phyloP scores from a whole-genome alignment of 1,140 invertebrate genomes.

The Bombus sylvicola region DNA sequence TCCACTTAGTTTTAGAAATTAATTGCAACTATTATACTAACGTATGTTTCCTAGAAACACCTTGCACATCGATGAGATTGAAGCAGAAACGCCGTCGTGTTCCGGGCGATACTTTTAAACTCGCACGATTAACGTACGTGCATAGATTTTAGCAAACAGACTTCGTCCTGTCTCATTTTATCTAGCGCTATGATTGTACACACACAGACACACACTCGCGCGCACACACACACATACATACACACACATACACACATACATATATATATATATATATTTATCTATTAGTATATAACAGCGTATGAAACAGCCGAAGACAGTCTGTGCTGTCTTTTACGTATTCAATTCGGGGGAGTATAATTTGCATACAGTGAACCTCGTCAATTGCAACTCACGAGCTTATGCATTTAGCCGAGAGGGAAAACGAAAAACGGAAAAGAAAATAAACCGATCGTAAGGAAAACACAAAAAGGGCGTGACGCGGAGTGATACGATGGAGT shows the following conservation, averaged over 20 bases:
- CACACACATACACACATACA: neutral
- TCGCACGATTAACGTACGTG: constrained; percentile 51
- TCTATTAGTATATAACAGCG: constrained; percentile 35
- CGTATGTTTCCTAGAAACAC: constrained; percentile 66
- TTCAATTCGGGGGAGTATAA: constrained; percentile 78
- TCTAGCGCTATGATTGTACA: constrained; percentile 37
- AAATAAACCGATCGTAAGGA: neutral
- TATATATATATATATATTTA: constrained; percentile 42
- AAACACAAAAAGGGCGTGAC: neutral
- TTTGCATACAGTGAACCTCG: constrained; percentile 70
- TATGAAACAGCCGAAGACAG: constrained; percentile 29
- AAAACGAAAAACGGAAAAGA: constrained; percentile 2
- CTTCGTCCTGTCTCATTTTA: constrained; percentile 48
- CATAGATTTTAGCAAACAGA: constrained; percentile 54
- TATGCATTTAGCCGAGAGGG: constrained; percentile 62
- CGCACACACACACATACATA: neutral
- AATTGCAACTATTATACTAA: constrained; percentile 40
- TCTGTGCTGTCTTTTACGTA: constrained; percentile 45
- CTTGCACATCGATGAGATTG: constrained; percentile 62
- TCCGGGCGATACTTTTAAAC: constrained; percentile 41
- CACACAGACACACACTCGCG: neutral
- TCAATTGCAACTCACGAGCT: constrained; percentile 66
- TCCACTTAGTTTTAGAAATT: constrained; percentile 41
- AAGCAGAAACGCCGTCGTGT: constrained; percentile 32
- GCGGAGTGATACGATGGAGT: neutral